Evolutionary conservation across 2,113 vertebrate species (phyloP), one percentile per base, ranked within the genome.

Genomic region (Hippopotamus amphibius): DNA sequence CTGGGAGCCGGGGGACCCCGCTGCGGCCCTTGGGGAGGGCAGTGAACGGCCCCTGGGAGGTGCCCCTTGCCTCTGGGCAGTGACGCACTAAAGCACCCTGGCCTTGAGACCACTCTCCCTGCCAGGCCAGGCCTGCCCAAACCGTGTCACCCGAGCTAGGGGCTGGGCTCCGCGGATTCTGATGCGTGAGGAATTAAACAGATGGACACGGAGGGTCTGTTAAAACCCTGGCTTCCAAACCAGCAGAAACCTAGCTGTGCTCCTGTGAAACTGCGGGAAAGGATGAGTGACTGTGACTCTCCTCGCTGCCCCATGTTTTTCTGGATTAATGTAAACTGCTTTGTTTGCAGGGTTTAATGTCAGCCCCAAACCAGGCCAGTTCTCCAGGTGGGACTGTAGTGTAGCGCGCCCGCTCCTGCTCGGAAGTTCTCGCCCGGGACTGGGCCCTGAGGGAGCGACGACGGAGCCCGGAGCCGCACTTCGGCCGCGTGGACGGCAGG

Each of bases 371-470:
- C 99, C 99, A 99, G 99, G 99, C 99, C 99, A 99, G 99, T 99
- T 99, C 99, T 99, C 99, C 99, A 98, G 99, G 99, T 99, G 99
- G 99, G 98, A 99, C 99, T 98, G 99, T 99, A 99, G 99, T 99
- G 99, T 99, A 99, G 99, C 98, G 98, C 98, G 97, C 98, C 98
- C 98, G 98, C 98, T 98, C 98, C 99, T 98, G 98, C 99, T 99
- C 99, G 98, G 99, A 99, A 99, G 98, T 98, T 98, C 98, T 98
- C 99, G 98, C 99, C 99, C 68, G 98, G 94, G 97, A 98, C 98
- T 1, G 3, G 24, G 94, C 59, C 92, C 1, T 0, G 46, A 97
- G 98, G 98, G 98, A 98, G 98, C 97, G 98, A 98, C 97, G 98
- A 77, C 98, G 99, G 99, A 99, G 99, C 99, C 99, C 98, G 97